Evolutionary conservation across 2,888 invertebrate species (phyloP), one percentile per base, ranked within the genome.

Genomic region (Cylindroiulus punctatus): DNA sequence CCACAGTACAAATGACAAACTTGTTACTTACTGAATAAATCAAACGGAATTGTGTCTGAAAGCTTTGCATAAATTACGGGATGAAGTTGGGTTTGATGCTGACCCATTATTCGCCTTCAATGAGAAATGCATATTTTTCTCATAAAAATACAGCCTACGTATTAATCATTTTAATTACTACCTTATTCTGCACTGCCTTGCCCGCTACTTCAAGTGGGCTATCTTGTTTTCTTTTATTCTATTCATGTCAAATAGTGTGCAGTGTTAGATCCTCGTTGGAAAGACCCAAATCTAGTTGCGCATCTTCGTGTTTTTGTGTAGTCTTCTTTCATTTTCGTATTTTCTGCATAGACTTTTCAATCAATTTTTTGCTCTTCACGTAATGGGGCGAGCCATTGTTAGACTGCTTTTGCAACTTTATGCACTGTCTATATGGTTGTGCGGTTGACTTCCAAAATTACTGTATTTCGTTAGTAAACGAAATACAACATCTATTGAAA

Each of bases 361-460:
- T 76, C 76, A 76, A 30, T 76, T 76, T 76, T 30, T 30, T 76
- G n/a, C 76, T 76, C 14, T 76, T 76, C 76, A 4, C 17, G 30
- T 76, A 76, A 76, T 17, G 30, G 76, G 30, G 30, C 30, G 30
- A 14, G 76, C 26, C 30, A 76, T 76, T 76, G 76, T 32, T 30
- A 76, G 26, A 76, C 30, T 76, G 32, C 76, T 76, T 76, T 17
- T 76, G 76, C 14, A 76, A 30, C 76, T 26, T 76, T 76, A 30
- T 30, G 30, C 57, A 22, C 30, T 30, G n/a, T n/a, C 30, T 76
- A 76, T 76, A 76, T 30, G 76, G 76, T 76, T 76, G 76, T 26
- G 14, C 26, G 76, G 76, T 65, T 30, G 76, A 76, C 76, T 76
- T 76, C 76, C 30, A 76, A 76, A 76, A 76, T 76, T 76, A 76